Conservation (phyloP, 2,888 invertebrate genomes). For the Drosophila pullipes region DNA sequence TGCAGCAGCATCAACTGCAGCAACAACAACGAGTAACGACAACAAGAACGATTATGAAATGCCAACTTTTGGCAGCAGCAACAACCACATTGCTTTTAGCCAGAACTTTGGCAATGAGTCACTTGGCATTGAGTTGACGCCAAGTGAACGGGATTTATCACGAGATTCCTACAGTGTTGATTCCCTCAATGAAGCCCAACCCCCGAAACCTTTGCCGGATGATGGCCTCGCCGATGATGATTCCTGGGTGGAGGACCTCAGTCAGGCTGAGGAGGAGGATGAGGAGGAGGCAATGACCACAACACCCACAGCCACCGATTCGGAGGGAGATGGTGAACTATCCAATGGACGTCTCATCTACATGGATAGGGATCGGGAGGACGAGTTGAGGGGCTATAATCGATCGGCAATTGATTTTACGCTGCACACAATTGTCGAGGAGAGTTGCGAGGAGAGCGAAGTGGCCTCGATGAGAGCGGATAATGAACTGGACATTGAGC, state of each 20-base stretch:
- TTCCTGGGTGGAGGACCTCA: constrained; percentile 95
- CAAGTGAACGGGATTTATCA: constrained; percentile 66
- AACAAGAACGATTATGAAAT: constrained; percentile 69
- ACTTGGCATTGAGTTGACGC: constrained; percentile 41
- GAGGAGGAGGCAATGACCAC: constrained; percentile 84
- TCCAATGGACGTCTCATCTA: constrained; percentile 85
- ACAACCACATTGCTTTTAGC: constrained; percentile 48
- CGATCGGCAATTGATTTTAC: constrained; percentile 94
- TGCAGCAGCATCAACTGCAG: constrained; percentile 33
- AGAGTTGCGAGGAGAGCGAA: constrained; percentile 97
- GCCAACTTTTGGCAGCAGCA: constrained; percentile 45
- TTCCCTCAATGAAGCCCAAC: constrained; percentile 61
- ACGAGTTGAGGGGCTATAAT: constrained; percentile 93
- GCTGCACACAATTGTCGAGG: constrained; percentile 96
- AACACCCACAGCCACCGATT: constrained; percentile 83
- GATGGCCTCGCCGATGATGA: constrained; percentile 96
- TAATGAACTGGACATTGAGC: constrained; percentile 56
- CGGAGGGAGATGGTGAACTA: constrained; percentile 84
- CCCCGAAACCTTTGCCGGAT: constrained; percentile 87
- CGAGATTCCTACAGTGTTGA: constrained; percentile 73
- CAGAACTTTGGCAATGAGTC: constrained; percentile 74
- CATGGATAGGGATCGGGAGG: constrained; percentile 92
- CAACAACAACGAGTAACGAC: constrained; percentile 43
- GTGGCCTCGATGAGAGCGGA: constrained; percentile 87
- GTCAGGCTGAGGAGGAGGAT: constrained; percentile 92